These are phyloP conservation scores for Neogale vison DNA, from an alignment of 2,113 vertebrate species.

Conservation along the genomic window DNA sequence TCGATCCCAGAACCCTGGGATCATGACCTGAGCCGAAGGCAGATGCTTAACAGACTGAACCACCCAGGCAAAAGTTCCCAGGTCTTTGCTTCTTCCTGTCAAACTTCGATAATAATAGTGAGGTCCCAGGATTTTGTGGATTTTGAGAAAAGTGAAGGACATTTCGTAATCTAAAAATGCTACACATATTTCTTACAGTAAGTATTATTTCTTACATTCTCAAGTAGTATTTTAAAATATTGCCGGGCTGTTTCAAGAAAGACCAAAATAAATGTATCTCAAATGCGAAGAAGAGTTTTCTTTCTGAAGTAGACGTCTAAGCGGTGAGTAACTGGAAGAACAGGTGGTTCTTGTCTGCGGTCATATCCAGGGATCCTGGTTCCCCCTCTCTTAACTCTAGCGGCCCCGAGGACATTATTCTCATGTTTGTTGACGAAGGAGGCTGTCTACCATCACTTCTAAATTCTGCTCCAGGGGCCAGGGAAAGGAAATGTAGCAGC, in stretches of 20 bases:
- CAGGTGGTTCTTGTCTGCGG: neutral
- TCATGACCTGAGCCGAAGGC: too few species aligned
- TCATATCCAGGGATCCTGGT: neutral
- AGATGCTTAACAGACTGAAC: too few species aligned
- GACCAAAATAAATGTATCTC: neutral
- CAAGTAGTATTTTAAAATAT: neutral
- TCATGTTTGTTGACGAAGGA: neutral
- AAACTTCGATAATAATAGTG: neutral
- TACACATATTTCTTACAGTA: neutral
- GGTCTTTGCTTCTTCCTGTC: neutral
- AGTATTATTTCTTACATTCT: neutral
- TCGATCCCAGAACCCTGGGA: too few species aligned
- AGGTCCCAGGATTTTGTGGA: neutral
- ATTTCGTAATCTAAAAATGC: neutral
- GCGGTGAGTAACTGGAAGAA: neutral
- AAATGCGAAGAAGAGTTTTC: neutral
- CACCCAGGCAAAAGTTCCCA: neutral
- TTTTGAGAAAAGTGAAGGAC: neutral
- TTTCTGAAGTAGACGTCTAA: neutral
- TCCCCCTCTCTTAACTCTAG: neutral
- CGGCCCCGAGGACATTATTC: neutral
- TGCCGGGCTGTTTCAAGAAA: neutral
- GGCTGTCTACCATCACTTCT: neutral
- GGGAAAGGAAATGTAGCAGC: neutral
- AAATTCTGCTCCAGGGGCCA: neutral